Percentiles rank a stretch among this genome's conserved stretches.
Evolutionary conservation across 2,113 vertebrate species (phyloP).

Genomic region (Litocranius walleri): DNA sequence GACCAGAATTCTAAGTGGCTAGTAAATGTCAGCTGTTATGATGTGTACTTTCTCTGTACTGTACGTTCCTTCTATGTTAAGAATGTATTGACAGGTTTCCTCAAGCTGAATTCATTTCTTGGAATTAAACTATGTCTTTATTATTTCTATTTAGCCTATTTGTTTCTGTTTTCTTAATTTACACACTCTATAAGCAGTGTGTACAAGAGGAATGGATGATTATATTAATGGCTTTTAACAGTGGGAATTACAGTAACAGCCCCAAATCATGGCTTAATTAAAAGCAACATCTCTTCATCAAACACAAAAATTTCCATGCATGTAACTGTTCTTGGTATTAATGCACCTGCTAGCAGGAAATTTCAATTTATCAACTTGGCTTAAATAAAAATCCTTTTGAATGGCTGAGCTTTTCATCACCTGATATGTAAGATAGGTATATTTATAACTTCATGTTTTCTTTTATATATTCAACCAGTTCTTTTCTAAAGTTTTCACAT

Average conservation of each 20-base stretch:
- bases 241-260: not conserved
- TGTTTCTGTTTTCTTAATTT: constrained; percentile 36
- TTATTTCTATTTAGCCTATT: not conserved
- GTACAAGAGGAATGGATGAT: constrained; percentile 24
- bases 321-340: not conserved
- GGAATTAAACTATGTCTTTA: not conserved
- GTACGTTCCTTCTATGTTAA: not conserved
- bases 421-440: constrained; percentile 25
- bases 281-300: constrained; percentile 34
- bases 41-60: not conserved
- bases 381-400: constrained; percentile 43
- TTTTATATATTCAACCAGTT: constrained; percentile 59
- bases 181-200: not conserved
- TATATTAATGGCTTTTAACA: constrained; percentile 29
- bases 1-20: not conserved
- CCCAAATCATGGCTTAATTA: not conserved
- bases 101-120: constrained; percentile 39
- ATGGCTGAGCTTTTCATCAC: constrained; percentile 44
- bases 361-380: constrained; percentile 33
- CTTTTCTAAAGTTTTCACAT: constrained; percentile 59
- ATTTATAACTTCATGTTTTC: constrained; percentile 31
- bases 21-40: not conserved
- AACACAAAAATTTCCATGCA: not conserved
- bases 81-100: not conserved
- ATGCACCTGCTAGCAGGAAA: constrained; percentile 38